Evolutionary conservation across 2,113 vertebrate species (phyloP).

Genomic region (Propithecus coquereli): DNA sequence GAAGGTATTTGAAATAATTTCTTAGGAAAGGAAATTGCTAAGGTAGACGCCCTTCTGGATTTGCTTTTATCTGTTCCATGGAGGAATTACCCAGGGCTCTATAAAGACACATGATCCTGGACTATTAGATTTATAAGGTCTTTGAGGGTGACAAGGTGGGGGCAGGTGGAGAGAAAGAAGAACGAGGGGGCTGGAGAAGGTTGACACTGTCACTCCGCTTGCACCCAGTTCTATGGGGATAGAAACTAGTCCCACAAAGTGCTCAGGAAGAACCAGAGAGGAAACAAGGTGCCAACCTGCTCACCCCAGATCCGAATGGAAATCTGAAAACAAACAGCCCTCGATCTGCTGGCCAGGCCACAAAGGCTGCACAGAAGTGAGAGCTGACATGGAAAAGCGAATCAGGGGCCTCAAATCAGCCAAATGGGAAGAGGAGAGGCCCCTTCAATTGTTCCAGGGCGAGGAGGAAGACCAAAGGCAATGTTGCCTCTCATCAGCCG

Average conservation of each 20-base stretch:
- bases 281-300: neutral
- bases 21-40: neutral
- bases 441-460: slow-evolving; percentile 44
- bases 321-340: neutral
- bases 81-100: neutral
- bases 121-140: neutral
- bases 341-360: neutral
- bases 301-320: neutral
- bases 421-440: slow-evolving; percentile 45
- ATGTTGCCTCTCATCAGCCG: slow-evolving; percentile 34
- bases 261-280: neutral
- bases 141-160: neutral
- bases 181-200: neutral
- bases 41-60: neutral
- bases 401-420: slow-evolving; percentile 31
- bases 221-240: neutral
- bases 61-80: neutral
- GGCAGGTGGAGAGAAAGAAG: neutral
- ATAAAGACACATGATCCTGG: neutral
- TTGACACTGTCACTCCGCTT: neutral
- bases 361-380: neutral
- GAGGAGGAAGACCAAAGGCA: slow-evolving; percentile 48
- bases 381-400: neutral
- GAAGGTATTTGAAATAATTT: neutral
- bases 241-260: neutral